A percentile compares a stretch with the other conserved stretches of the same genome.
These are phyloP conservation scores for Campopleginae sp. DNA, from an alignment of 2,888 invertebrate species.

Conservation along the genomic window DNA sequence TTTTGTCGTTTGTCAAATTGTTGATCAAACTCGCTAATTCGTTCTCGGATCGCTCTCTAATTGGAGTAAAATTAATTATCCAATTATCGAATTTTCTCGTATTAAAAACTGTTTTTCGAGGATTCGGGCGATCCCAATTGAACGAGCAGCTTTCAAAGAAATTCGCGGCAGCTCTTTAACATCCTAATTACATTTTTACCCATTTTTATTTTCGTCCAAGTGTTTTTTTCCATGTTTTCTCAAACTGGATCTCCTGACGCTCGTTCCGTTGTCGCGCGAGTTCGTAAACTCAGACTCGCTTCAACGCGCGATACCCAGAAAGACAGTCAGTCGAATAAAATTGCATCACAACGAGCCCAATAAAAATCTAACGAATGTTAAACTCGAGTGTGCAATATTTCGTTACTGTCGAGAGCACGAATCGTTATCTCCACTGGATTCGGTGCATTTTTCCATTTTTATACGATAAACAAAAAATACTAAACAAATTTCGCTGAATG, in stretches of 20 bases:
- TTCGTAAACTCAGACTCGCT: constrained; percentile 31
- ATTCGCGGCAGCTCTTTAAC: background rate
- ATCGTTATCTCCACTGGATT: constrained; percentile 11
- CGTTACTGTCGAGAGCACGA: background rate
- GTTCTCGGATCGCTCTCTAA: too few relatives aligned
- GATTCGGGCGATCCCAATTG: background rate
- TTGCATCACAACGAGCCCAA: background rate
- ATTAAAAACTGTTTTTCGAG: background rate
- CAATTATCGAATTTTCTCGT: background rate
- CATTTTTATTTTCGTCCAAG: background rate
- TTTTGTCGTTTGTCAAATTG: background rate
- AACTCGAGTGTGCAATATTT: constrained; percentile 2
- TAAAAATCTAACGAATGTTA: background rate
- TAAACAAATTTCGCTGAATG: background rate
- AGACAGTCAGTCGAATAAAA: constrained; percentile 33
- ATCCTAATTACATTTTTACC: constrained; percentile 5
- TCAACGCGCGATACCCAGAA: constrained; percentile 41
- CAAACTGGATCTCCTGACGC: background rate
- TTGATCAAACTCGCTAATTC: background rate
- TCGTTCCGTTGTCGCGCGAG: constrained; percentile 40
- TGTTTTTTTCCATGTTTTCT: background rate
- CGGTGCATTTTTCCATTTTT: constrained; percentile 22
- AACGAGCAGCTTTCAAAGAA: background rate
- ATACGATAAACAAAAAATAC: constrained; percentile 17
- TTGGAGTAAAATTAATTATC: background rate